Conservation (phyloP, 2,797 vertebrate species). For the Crenuchus spilurus region DNA sequence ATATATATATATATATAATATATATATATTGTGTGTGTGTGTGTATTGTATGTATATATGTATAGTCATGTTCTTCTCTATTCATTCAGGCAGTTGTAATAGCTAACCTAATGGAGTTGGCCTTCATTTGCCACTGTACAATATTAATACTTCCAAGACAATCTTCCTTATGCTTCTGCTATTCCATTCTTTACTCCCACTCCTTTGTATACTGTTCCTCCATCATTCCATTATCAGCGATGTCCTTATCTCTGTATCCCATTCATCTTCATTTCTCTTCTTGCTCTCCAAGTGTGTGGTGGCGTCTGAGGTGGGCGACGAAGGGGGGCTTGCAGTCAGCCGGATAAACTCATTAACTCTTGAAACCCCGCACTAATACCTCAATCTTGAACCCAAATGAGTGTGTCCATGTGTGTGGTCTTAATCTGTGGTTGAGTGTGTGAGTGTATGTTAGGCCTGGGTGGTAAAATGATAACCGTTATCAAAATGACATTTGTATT, state of each 20-base stretch:
- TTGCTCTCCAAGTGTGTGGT: background rate
- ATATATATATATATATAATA: no score
- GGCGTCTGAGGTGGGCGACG: background rate
- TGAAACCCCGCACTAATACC: background rate
- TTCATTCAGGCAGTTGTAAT: no score
- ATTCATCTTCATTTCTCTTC: background rate
- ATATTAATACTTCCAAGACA: no score
- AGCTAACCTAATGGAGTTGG: no score
- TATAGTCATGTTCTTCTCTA: no score
- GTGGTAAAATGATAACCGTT: no score
- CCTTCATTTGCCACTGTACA: no score
- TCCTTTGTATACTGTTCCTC: background rate
- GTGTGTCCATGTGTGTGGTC: background rate
- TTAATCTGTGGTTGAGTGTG: background rate
- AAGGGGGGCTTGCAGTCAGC: background rate
- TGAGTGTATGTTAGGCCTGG: background rate
- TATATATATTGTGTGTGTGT: no score
- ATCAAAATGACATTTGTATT: no score
- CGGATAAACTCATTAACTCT: conserved; percentile 15
- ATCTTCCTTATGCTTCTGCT: no score
- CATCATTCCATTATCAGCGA: background rate
- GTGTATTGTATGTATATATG: no score
- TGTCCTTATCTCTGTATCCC: background rate
- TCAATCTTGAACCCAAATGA: background rate
- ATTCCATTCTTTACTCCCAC: background rate